A percentile compares a stretch with the other conserved stretches of the same genome.
Evolutionary conservation across 2,113 vertebrate species (phyloP).

Genomic region (Coryphaenoides rupestris): DNA sequence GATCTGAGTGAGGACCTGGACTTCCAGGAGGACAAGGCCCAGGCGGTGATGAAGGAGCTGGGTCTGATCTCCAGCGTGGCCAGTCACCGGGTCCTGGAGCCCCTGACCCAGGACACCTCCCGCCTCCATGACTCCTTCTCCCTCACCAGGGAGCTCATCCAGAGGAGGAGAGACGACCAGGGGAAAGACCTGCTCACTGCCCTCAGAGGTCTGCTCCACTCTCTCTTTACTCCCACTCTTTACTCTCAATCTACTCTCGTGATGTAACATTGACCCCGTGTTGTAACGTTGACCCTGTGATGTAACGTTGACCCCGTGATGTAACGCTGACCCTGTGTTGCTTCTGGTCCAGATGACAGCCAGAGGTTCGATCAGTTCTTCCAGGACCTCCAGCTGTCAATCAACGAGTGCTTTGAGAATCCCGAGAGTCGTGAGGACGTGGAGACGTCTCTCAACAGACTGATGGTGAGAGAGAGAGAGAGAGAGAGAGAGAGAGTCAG

Average conservation of each 20-base stretch:
- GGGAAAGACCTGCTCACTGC: slow-evolving; percentile 79
- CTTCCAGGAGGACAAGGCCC: slow-evolving; percentile 78
- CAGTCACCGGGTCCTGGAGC: slow-evolving; percentile 77
- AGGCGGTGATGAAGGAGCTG: slow-evolving; percentile 78
- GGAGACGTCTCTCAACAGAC: slow-evolving; percentile 77
- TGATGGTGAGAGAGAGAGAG: slow-evolving; percentile 71
- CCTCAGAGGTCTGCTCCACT: slow-evolving; percentile 70
- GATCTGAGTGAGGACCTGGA: slow-evolving; percentile 81
- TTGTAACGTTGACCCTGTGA: background rate
- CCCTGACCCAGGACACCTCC: slow-evolving; percentile 72
- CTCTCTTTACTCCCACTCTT: background rate
- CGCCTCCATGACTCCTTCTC: slow-evolving; percentile 63
- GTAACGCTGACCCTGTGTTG: background rate
- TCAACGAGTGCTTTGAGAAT: slow-evolving; percentile 87
- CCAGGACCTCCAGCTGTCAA: slow-evolving; percentile 76
- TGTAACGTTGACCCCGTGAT: too few species aligned
- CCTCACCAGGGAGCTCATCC: slow-evolving; percentile 79
- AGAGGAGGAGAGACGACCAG: slow-evolving; percentile 80
- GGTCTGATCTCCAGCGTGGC: slow-evolving; percentile 70
- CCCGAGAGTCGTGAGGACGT: slow-evolving; percentile 73
- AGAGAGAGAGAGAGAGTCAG: background rate
- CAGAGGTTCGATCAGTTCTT: slow-evolving; percentile 86
- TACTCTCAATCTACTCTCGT: too few species aligned
- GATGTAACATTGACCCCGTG: too few species aligned
- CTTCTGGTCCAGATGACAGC: slow-evolving; percentile 78